Evolutionary conservation across 92 coral and sea anemone genomes (phyloP).

Genomic region (Heliopora coerulea): DNA sequence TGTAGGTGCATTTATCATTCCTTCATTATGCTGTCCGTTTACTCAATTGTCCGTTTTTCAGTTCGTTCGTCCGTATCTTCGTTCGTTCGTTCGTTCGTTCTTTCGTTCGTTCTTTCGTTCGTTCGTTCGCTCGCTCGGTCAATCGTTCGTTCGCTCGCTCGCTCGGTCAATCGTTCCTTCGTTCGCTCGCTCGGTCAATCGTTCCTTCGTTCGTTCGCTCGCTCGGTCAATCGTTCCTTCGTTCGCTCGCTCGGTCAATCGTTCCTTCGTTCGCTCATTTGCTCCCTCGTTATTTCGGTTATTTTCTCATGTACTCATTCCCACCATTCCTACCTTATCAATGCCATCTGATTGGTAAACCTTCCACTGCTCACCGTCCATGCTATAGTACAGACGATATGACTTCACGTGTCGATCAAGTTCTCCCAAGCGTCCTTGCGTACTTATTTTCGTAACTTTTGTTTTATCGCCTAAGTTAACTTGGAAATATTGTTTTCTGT

Average conservation of each 20-base stretch:
- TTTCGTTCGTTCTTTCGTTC: no score
- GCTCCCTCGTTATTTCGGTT: background rate
- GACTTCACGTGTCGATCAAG: conserved; percentile 80
- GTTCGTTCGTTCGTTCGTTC: no score
- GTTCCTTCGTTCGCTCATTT: background rate
- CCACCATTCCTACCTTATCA: conserved; percentile 56
- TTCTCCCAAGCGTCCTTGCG: conserved; percentile 74
- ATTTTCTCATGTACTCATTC: background rate
- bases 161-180: background rate
- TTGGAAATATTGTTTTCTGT: conserved; percentile 90
- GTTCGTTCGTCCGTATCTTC: no score
- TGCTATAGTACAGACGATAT: conserved; percentile 70
- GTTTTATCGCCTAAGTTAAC: conserved; percentile 91
- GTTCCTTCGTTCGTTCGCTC: background rate
- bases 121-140: no score
- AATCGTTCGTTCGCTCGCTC: background rate
- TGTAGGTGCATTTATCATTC: no score
- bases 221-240: background rate
- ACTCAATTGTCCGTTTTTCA: no score
- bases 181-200: background rate
- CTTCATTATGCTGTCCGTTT: no score
- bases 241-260: background rate
- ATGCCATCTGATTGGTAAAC: conserved; percentile 65
- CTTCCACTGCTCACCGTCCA: conserved; percentile 80
- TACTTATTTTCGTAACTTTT: conserved; percentile 81